Evolutionary conservation across 2,888 invertebrate species (phyloP).

Genomic region (Drosophila ochracea): DNA sequence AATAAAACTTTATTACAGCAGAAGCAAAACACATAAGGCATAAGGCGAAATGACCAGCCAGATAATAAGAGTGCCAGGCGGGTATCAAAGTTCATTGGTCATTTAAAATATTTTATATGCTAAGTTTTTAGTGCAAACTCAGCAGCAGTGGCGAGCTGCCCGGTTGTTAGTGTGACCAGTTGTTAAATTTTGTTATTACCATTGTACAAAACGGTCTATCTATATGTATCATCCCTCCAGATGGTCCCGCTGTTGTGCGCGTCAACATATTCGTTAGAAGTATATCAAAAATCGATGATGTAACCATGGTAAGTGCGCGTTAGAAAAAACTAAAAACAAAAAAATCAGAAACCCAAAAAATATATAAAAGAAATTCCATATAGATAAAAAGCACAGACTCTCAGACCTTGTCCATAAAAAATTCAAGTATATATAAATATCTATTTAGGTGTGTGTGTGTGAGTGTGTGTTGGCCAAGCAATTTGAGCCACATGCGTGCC

Average conservation of each 20-base stretch:
- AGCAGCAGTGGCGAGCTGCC: constrained; percentile 17
- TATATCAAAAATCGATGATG: constrained; percentile 99
- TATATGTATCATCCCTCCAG: constrained; percentile 85
- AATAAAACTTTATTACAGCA: constrained; percentile 72
- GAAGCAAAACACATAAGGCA: constrained; percentile 24
- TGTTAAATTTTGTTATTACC: constrained; percentile 64
- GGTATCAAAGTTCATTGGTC: constrained; percentile 23
- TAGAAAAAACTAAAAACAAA: constrained; percentile 47
- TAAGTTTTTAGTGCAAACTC: constrained; percentile 51
- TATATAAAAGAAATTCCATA: constrained; percentile 8
- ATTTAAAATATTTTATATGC: constrained; percentile 56
- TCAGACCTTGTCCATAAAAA: constrained; percentile 25
- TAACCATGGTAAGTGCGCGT: constrained; percentile 96
- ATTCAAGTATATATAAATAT: constrained; percentile 9
- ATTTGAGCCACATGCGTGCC: constrained; percentile 36
- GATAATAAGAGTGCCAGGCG: constrained; percentile 10
- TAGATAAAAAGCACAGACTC: constrained; percentile 23
- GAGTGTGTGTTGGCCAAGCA: constrained; percentile 15
- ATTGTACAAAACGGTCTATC: constrained; percentile 72
- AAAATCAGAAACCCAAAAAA: constrained; percentile 31
- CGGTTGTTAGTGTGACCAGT: constrained; percentile 47
- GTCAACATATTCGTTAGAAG: constrained; percentile 99
- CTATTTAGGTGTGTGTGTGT: constrained; percentile 15
- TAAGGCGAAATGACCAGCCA: constrained; percentile 26
- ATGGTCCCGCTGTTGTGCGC: constrained; percentile 97